Conservation (phyloP, 2,113 vertebrate genomes). For the Casuarius casuarius region DNA sequence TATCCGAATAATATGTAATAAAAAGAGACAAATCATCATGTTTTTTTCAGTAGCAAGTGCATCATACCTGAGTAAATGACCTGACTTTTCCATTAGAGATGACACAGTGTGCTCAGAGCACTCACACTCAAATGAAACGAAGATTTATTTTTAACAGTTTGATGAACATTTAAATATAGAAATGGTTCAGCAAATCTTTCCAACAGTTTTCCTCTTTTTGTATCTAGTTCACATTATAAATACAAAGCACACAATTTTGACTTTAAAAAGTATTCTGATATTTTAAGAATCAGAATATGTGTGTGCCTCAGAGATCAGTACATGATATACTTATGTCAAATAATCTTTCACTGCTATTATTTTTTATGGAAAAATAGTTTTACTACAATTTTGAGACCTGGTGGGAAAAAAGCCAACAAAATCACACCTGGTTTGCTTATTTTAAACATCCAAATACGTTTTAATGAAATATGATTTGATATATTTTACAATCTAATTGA, state of each 20-base stretch:
- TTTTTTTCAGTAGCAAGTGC: slow-evolving; percentile 77
- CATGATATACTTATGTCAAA: neutral
- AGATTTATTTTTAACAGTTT: slow-evolving; percentile 69
- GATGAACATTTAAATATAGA: slow-evolving; percentile 66
- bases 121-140: slow-evolving; percentile 66
- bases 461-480: neutral
- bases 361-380: neutral
- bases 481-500: neutral
- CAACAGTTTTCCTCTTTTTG: neutral
- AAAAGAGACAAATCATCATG: slow-evolving; percentile 80
- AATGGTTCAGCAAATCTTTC: slow-evolving; percentile 15
- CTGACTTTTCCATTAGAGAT: slow-evolving; percentile 81
- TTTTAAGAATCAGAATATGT: neutral
- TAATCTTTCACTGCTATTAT: neutral
- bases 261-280: neutral
- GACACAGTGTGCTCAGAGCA: slow-evolving; percentile 30
- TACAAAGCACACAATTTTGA: neutral
- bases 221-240: neutral
- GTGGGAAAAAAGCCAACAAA: neutral
- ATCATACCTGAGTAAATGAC: slow-evolving; percentile 76
- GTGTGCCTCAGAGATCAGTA: neutral
- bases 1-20: slow-evolving; percentile 78
- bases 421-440: accelerated
- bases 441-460: neutral
- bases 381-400: neutral